Base-by-base conservation (phyloP, 2,797 vertebrate genomes). In the Hybognathus amarus region DNA sequence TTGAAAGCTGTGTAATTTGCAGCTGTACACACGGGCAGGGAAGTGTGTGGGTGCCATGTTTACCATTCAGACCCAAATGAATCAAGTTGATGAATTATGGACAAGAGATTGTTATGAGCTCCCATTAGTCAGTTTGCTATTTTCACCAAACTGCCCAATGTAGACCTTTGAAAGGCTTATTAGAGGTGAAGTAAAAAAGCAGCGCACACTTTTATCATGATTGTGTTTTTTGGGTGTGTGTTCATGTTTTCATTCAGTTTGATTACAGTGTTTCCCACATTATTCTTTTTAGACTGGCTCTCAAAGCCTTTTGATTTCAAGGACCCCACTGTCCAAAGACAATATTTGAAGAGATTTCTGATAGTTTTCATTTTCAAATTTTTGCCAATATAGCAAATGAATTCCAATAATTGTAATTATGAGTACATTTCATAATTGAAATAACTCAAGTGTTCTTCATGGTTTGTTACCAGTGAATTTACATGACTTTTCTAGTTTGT, bases 1-100 rank as follows among this genome's bases (percentile, higher is more conserved):
- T 59, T 42, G 40, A 84, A 66, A 63, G 33, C 20, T 20, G 47
- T 56, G 64, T 84, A 47, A 64, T 64, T 70, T 77, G 27, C 33
- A 70, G 45, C 27, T n/a, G 54, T 64, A 66, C 45, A 59, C 50
- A 56, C 2, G 66, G 33, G 64, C n/a, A 12, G 66, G 59, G 77
- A 79, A 59, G 67, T 87, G 89, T 90, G 87, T 64, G 76, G 88
- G 73, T 85, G 86, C 85, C 84, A 82, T 22, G 66, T 89, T 89
- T 87, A 86, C 83, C 69, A 89, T 92, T 91, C 86, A 86, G 87
- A 89, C 86, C 84, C 77, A 83, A 89, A 85, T 84, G 54, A 83
- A 89, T 91, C 88, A 87, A 54, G 82, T 81, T 89, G 89, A 92
- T 89, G 81, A 79, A 91, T 88, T 85, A 83, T 30, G 45, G 30